Conservation (phyloP, 64 coral and sea anemone genomes). For the Hydrozoanthus tunicans region DNA sequence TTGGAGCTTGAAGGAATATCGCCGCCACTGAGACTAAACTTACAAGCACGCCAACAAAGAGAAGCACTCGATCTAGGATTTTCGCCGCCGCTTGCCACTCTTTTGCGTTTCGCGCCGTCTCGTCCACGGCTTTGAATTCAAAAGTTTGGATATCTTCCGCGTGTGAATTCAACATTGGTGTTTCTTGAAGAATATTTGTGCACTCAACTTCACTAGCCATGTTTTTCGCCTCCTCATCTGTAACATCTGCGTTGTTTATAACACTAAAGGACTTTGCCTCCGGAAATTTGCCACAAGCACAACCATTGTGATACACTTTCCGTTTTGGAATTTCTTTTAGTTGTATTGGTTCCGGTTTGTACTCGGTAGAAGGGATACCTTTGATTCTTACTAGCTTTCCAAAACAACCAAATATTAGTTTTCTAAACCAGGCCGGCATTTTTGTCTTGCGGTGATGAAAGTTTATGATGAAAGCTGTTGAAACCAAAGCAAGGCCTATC, state of each 20-base stretch:
- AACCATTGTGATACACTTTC: background rate
- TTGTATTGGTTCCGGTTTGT: slow-evolving; percentile 14
- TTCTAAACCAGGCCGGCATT: slow-evolving; percentile 76
- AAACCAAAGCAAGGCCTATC: slow-evolving; percentile 76
- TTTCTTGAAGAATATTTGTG: slow-evolving; percentile 36
- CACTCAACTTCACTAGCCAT: slow-evolving; percentile 20
- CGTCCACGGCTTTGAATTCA: background rate
- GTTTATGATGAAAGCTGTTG: slow-evolving; percentile 85
- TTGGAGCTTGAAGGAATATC: slow-evolving; percentile 91
- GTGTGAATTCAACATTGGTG: slow-evolving; percentile 16
- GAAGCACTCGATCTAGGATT: slow-evolving; percentile 78
- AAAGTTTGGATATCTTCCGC: background rate
- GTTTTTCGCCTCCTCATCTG: slow-evolving; percentile 26
- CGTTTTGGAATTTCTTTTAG: slow-evolving; percentile 25
- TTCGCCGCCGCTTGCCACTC: slow-evolving; percentile 85
- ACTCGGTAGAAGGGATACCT: background rate
- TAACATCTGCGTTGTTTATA: slow-evolving; percentile 13
- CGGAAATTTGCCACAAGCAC: slow-evolving; percentile 51
- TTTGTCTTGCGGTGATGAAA: slow-evolving; percentile 71
- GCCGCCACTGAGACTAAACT: slow-evolving; percentile 60
- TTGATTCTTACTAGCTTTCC: slow-evolving; percentile 73
- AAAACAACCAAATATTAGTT: slow-evolving; percentile 63
- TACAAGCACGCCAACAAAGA: slow-evolving; percentile 66
- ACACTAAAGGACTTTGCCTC: slow-evolving; percentile 4
- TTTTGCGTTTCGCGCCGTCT: slow-evolving; percentile 31